These are phyloP conservation scores for Ligdia adustata DNA, from an alignment of 2,888 invertebrate genomes.

Conservation along the genomic window DNA sequence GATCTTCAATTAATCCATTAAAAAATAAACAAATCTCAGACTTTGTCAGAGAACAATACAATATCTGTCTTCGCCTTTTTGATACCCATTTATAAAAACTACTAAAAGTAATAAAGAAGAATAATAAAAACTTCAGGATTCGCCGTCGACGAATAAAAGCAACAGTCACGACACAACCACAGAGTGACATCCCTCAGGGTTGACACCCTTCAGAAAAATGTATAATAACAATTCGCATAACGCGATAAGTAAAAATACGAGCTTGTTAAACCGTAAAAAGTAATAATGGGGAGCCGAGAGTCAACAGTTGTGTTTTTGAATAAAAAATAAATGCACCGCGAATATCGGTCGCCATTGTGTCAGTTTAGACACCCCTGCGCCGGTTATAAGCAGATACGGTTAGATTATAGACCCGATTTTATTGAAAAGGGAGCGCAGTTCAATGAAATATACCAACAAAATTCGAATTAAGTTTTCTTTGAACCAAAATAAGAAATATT, in stretches of 20 bases:
- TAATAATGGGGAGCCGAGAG: constrained; percentile 77
- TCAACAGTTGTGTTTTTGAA: constrained; percentile 70
- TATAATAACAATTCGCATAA: constrained; percentile 77
- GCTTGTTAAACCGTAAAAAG: constrained; percentile 84
- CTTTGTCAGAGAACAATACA: constrained; percentile 12
- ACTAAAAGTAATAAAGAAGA: constrained; percentile 16
- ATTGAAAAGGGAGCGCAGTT: not conserved
- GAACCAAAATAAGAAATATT: too few relatives aligned
- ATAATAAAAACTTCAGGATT: constrained; percentile 18
- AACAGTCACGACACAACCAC: constrained; percentile 31
- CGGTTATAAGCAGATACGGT: constrained; percentile 21
- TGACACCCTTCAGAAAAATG: constrained; percentile 65
- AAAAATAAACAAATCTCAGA: not conserved
- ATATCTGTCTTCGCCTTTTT: constrained; percentile 18
- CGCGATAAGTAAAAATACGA: constrained; percentile 81
- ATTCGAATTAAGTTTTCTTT: too few relatives aligned
- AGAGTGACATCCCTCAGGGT: constrained; percentile 44
- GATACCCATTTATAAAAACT: constrained; percentile 21
- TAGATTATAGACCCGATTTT: constrained; percentile 6
- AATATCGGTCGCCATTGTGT: constrained; percentile 35
- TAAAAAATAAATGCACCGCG: constrained; percentile 65
- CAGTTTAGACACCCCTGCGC: constrained; percentile 18
- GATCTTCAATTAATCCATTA: not conserved
- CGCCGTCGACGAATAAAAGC: constrained; percentile 28
- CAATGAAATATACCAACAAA: not conserved